phyloP scores from a whole-genome alignment of 2,888 invertebrate genomes.

The Eupithecia subumbrata region DNA sequence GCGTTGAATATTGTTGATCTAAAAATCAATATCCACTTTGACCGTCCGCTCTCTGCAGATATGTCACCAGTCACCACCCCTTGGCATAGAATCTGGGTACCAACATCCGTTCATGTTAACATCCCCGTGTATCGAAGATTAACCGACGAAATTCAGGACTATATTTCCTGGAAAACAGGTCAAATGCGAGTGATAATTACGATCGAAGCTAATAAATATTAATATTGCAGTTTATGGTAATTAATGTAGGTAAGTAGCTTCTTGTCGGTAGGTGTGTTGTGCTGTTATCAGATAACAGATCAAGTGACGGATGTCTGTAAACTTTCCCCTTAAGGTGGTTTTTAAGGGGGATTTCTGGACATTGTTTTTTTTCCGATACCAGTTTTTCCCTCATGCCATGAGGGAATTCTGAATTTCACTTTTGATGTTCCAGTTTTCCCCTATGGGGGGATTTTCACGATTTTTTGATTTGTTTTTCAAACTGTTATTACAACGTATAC shows the following conservation, averaged over 20 bases:
- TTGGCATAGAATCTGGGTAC: constrained; percentile 19
- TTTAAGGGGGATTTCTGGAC: no score
- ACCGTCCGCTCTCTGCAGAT: neutral
- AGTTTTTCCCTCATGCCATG: no score
- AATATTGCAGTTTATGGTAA: neutral
- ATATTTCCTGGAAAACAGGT: neutral
- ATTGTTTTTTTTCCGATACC: no score
- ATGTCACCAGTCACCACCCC: neutral
- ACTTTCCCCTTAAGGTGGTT: no score
- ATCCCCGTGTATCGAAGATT: constrained; percentile 8
- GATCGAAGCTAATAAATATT: neutral
- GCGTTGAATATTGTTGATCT: neutral
- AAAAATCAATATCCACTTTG: neutral
- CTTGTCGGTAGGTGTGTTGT: neutral
- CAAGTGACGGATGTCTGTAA: no score
- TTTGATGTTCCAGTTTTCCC: no score
- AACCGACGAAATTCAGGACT: neutral
- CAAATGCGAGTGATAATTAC: neutral
- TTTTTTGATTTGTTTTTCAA: no score
- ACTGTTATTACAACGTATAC: no score
- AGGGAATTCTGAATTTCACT: no score
- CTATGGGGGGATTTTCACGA: no score
- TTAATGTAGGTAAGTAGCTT: neutral
- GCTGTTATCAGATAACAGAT: neutral
- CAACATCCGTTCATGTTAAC: constrained; percentile 31